Percentiles rank a stretch among this genome's conserved stretches.
Conservation (phyloP, 2,888 invertebrate genomes). For the Yponomeuta malinellus region DNA sequence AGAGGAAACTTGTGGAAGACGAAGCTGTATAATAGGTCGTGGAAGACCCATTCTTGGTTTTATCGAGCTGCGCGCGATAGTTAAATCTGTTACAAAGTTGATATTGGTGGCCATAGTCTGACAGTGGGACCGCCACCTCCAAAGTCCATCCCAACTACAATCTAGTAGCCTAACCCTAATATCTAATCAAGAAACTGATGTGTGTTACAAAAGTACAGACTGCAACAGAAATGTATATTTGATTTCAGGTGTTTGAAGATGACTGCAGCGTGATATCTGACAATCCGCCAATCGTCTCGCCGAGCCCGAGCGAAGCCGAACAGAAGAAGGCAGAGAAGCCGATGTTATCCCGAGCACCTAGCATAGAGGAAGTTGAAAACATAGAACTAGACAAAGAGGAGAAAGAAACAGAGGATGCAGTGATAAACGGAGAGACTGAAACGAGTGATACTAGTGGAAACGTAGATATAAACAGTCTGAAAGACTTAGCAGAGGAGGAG, state of each 20-base stretch:
- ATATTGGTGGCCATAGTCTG: no score
- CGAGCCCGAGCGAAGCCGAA: constrained; percentile 66
- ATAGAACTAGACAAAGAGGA: constrained; percentile 60
- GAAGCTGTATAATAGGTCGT: no score
- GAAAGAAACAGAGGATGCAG: constrained; percentile 46
- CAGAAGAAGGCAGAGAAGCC: constrained; percentile 58
- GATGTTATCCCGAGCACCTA: constrained; percentile 60
- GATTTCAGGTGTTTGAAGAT: constrained; percentile 71
- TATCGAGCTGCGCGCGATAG: no score
- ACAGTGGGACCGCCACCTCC: no score
- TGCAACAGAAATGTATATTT: neutral
- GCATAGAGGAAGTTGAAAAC: constrained; percentile 68
- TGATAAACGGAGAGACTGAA: constrained; percentile 74
- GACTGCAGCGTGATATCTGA: constrained; percentile 74
- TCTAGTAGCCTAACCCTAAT: no score
- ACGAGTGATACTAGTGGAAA: constrained; percentile 62
- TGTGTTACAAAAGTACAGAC: neutral
- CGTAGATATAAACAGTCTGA: constrained; percentile 66
- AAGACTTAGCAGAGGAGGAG: constrained; percentile 66
- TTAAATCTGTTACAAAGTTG: no score
- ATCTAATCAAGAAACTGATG: neutral
- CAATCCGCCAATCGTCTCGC: constrained; percentile 68
- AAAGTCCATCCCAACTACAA: no score
- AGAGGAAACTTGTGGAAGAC: no score
- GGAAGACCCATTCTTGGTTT: no score